A percentile compares a stretch with the other conserved stretches of the same genome.
Evolutionary conservation across 2,113 vertebrate genomes (phyloP).

Genomic region (Siphamia tubifer): DNA sequence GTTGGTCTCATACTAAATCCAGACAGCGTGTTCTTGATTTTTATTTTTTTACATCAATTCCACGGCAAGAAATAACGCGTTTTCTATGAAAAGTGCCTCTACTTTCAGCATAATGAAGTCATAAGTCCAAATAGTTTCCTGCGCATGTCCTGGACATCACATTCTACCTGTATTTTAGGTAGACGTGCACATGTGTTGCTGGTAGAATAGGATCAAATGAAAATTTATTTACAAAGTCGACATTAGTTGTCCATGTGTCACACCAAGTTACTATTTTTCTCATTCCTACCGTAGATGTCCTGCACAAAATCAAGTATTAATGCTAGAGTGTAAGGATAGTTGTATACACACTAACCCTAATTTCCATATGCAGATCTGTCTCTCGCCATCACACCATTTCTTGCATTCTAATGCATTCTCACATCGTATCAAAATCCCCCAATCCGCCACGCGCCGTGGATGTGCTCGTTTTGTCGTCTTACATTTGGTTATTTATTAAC

Average conservation of each 20-base stretch:
- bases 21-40: no score
- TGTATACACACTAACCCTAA: slow-evolving; percentile 89
- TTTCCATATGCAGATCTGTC: slow-evolving; percentile 99
- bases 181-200: no score
- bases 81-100: no score
- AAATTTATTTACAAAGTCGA: no score
- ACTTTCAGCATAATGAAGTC: no score
- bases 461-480: slow-evolving; percentile 49
- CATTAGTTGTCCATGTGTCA: neutral
- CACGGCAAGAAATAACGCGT: no score
- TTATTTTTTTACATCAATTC: no score
- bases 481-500: slow-evolving; percentile 40
- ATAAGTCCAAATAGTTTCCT: no score
- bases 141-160: no score
- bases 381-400: slow-evolving; percentile 88
- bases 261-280: slow-evolving; percentile 8
- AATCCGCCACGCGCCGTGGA: slow-evolving; percentile 51
- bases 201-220: no score
- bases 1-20: neutral
- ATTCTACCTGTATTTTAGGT: no score
- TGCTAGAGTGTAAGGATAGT: slow-evolving; percentile 86
- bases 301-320: slow-evolving; percentile 80
- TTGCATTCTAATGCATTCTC: slow-evolving; percentile 86
- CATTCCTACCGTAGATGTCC: slow-evolving; percentile 46
- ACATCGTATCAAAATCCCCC: slow-evolving; percentile 74